Base-by-base conservation (phyloP, 2,797 vertebrate species). In the Staurois parvus region DNA sequence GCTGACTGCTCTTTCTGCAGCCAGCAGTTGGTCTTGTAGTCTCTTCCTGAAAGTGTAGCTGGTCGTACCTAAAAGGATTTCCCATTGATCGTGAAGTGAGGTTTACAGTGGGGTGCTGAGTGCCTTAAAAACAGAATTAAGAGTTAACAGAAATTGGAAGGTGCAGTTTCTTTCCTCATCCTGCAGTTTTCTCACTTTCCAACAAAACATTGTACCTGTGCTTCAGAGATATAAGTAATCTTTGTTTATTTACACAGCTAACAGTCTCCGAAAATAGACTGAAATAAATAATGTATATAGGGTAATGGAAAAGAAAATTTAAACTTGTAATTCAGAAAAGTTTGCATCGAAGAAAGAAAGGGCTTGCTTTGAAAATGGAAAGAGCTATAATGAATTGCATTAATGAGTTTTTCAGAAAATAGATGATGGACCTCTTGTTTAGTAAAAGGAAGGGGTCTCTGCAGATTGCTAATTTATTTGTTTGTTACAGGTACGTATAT, bases 41-140 rank as follows among this genome's bases (percentile, higher is more conserved):
- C 80, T 83, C 80, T 32, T 83, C 80, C 77, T 79, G 80, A 79
- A 83, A 83, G 79, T 83, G 85, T 66, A 79, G 81, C 75, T 21
- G 30, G 69, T 79, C 56, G 80, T 83, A 87, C 85, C 81, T 83
- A 87, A 87, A 87, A 87, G 85, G 85, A 83, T 87, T 87, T 87
- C 69, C 75, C 72, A 83, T 87, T 83, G 85, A 87, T 87, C n/a
- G 56, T 75, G 67, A 74, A 87, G 80, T 74, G 69, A 83, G 80
- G 69, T 68, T 83, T 78, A 59, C 85, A 86, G 85, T 80, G 12
- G 85, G 85, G 32, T 64, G 64, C 85, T 67, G 73, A 83, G 68
- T 78, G 69, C 85, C 75, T 83, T 83, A 73, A 82, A 86, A 67
- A 83, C 26, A 26, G 68, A 73, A 73, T 83, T 79, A 83, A 87